phyloP scores from a whole-genome alignment of 2,113 vertebrate species.

The Erpornis zantholeuca region DNA sequence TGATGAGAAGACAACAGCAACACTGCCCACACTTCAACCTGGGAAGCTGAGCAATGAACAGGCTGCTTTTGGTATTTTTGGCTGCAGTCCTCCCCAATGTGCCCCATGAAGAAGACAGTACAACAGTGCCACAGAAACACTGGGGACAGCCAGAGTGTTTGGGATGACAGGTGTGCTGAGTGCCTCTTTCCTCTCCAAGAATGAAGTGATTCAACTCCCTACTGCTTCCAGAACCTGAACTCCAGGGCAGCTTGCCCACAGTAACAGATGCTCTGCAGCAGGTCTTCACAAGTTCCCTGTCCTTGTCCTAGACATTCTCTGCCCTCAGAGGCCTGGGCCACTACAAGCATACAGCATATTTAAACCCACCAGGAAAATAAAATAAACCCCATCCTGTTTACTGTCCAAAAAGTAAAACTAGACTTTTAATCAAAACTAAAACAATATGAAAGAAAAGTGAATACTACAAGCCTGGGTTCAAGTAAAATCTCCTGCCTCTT shows the following conservation, averaged over 20 bases:
- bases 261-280: not conserved
- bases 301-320: not conserved
- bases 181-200: not conserved
- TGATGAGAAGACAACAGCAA: not conserved
- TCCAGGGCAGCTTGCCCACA: not conserved
- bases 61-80: not conserved
- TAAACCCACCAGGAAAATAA: not conserved
- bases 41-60: not conserved
- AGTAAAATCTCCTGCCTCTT: not conserved
- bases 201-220: not conserved
- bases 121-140: not conserved
- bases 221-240: not conserved
- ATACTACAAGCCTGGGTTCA: not conserved
- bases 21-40: not conserved
- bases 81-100: not conserved
- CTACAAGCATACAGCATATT: not conserved
- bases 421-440: not conserved
- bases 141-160: not conserved
- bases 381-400: not conserved
- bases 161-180: not conserved
- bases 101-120: not conserved
- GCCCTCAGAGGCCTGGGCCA: not conserved
- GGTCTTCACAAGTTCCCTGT: not conserved
- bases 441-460: not conserved
- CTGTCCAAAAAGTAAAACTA: not conserved